These are phyloP conservation scores for Dorcus parallelipipedus DNA, from an alignment of 2,888 invertebrate species.

Conservation along the genomic window DNA sequence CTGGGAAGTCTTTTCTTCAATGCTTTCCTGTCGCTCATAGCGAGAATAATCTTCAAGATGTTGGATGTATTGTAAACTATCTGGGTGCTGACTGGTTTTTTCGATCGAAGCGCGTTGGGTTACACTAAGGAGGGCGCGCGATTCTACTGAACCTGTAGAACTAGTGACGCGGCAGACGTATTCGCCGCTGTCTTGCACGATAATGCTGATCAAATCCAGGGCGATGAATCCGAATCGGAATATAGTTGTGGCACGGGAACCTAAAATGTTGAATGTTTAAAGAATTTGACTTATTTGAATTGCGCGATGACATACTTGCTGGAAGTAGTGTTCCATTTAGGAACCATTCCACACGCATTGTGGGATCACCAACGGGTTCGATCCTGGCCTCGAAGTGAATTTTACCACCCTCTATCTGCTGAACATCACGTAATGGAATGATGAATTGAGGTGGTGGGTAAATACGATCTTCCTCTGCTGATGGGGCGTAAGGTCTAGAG, in stretches of 20 bases:
- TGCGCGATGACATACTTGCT: slow-evolving; percentile 70
- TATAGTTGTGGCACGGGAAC: slow-evolving; percentile 91
- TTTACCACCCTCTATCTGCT: slow-evolving; percentile 85
- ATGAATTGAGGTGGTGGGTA: slow-evolving; percentile 92
- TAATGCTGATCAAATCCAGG: slow-evolving; percentile 83
- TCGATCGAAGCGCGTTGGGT: slow-evolving; percentile 81
- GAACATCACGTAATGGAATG: slow-evolving; percentile 77
- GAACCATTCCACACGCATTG: slow-evolving; percentile 95
- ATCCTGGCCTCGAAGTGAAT: slow-evolving; percentile 97
- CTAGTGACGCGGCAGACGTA: slow-evolving; percentile 87
- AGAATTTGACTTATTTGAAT: slow-evolving; percentile 1
- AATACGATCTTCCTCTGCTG: slow-evolving; percentile 79
- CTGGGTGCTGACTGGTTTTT: slow-evolving; percentile 85
- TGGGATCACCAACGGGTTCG: slow-evolving; percentile 94
- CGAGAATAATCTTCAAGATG: slow-evolving; percentile 87
- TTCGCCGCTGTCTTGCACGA: slow-evolving; percentile 83
- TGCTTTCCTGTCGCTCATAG: slow-evolving; percentile 80
- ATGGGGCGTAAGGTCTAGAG: slow-evolving; percentile 75
- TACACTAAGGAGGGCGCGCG: slow-evolving; percentile 76
- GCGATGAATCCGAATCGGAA: slow-evolving; percentile 98
- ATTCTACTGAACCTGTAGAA: slow-evolving; percentile 82
- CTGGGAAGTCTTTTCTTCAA: slow-evolving; percentile 77
- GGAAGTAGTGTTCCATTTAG: slow-evolving; percentile 86
- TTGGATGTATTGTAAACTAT: slow-evolving; percentile 85
- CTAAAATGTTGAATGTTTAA: slow-evolving; percentile 50